phyloP scores from a whole-genome alignment of 2,888 invertebrate species.

The Trichogramma dendrolimi region DNA sequence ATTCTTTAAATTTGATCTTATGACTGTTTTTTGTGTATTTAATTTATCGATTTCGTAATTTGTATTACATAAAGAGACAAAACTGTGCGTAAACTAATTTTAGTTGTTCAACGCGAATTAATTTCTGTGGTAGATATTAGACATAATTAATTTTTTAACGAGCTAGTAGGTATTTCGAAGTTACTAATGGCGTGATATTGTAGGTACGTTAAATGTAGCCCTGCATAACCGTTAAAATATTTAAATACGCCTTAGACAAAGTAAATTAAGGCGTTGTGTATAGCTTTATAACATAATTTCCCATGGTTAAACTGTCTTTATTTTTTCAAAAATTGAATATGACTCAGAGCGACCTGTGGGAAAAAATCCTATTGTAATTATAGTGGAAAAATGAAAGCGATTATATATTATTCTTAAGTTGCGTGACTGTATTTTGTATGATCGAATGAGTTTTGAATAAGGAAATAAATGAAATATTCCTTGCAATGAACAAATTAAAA shows the following conservation, averaged over 20 bases:
- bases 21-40: neutral
- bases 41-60: neutral
- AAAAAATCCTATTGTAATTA: constrained; percentile 29
- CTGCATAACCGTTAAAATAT: too few relatives aligned
- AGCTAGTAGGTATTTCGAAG: too few relatives aligned
- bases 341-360: constrained; percentile 6
- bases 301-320: constrained; percentile 12
- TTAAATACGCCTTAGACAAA: constrained; percentile 3
- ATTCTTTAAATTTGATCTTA: too few relatives aligned
- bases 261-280: constrained; percentile 15
- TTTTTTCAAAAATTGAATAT: constrained; percentile 15
- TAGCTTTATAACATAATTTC: constrained; percentile 15
- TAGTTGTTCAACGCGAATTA: too few relatives aligned
- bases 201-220: too few relatives aligned
- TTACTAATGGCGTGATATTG: too few relatives aligned
- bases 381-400: constrained; percentile 21
- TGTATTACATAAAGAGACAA: neutral
- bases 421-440: constrained; percentile 51
- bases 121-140: too few relatives aligned
- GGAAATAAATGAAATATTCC: constrained; percentile 48
- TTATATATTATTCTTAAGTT: constrained; percentile 40
- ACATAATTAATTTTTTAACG: too few relatives aligned
- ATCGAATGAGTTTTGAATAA: constrained; percentile 44
- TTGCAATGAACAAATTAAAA: constrained; percentile 42
- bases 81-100: neutral